These are phyloP conservation scores for Himalopsyche anomala DNA, from an alignment of 2,888 invertebrate genomes.

Conservation along the genomic window DNA sequence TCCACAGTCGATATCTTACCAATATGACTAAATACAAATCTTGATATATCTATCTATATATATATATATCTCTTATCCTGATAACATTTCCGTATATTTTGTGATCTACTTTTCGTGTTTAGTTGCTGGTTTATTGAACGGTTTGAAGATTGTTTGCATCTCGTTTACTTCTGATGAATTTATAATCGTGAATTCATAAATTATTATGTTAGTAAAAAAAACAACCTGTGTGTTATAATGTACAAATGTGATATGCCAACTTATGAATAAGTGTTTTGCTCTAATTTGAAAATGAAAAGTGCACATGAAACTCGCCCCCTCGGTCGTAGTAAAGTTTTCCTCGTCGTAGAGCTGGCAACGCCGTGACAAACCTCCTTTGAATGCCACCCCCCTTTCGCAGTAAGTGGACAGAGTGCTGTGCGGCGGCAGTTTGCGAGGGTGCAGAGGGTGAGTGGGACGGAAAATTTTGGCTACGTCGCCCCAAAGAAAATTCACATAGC, in stretches of 20 bases:
- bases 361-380: conserved; percentile 13
- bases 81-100: too few relatives aligned
- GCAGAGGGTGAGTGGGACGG: background rate
- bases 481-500: conserved; percentile 38
- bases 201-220: too few relatives aligned
- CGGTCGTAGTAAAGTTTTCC: conserved; percentile 36
- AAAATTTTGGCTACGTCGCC: conserved; percentile 44
- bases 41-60: too few relatives aligned
- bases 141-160: too few relatives aligned
- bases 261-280: conserved; percentile 32
- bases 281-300: conserved; percentile 40
- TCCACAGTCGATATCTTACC: too few relatives aligned
- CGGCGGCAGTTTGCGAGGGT: background rate
- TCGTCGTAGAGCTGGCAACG: conserved; percentile 20
- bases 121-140: too few relatives aligned
- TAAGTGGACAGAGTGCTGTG: background rate
- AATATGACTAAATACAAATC: too few relatives aligned
- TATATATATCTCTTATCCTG: too few relatives aligned
- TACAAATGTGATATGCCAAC: background rate
- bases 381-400: conserved; percentile 19
- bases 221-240: too few relatives aligned
- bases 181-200: too few relatives aligned
- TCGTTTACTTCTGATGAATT: too few relatives aligned
- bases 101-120: too few relatives aligned
- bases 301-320: conserved; percentile 32